Evolutionary conservation across 2,797 vertebrate species (phyloP).

Genomic region (Lateolabrax maculatus): DNA sequence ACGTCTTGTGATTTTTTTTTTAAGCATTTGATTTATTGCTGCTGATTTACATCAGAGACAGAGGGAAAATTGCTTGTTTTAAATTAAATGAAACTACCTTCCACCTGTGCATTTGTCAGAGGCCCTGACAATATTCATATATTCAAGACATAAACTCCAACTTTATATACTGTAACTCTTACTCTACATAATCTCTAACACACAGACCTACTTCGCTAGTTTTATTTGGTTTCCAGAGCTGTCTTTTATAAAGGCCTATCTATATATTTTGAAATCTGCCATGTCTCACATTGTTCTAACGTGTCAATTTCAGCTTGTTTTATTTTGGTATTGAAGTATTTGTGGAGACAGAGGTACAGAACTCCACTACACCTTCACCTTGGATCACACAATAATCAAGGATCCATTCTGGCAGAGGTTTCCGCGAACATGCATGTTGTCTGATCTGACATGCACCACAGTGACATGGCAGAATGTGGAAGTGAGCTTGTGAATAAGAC

Average conservation of each 20-base stretch:
- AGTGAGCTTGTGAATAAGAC: constrained; percentile 22
- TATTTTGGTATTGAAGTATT: constrained; percentile 31
- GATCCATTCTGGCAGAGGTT: constrained; percentile 64
- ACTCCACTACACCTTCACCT: constrained; percentile 49
- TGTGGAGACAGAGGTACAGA: constrained; percentile 33
- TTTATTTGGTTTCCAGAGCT: constrained; percentile 18
- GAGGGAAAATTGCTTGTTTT: constrained; percentile 33
- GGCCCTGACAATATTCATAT: constrained; percentile 1
- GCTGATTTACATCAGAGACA: constrained; percentile 39
- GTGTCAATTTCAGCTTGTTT: constrained; percentile 35
- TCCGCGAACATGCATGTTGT: constrained; percentile 56
- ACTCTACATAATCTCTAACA: constrained; percentile 22
- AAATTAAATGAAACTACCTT: constrained; percentile 10
- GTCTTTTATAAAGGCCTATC: constrained; percentile 23
- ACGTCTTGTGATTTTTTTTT: not conserved
- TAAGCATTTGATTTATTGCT: constrained; percentile 36
- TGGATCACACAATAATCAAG: constrained; percentile 51
- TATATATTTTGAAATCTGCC: constrained; percentile 41
- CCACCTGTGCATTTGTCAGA: not conserved
- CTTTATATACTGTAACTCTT: constrained; percentile 1
- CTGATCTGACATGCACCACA: constrained; percentile 45
- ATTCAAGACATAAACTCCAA: not conserved
- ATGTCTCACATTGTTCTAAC: constrained; percentile 29
- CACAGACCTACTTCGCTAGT: constrained; percentile 16
- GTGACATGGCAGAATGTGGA: constrained; percentile 36